phyloP scores from a whole-genome alignment of 1,140 invertebrate species.

The Dendroctonus valens region DNA sequence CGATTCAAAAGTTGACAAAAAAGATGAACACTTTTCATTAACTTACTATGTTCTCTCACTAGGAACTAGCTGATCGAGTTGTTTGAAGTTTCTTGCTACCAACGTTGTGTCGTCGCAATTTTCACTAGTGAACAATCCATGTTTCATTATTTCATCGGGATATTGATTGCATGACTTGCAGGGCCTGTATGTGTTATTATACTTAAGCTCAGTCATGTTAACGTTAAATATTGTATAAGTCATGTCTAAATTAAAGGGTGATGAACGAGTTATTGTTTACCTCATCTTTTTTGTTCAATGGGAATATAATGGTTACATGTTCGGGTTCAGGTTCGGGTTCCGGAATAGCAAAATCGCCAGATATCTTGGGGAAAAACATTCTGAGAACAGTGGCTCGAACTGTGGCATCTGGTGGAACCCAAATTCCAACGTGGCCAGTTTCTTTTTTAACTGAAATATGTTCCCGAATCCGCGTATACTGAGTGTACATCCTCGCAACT shows the following conservation, averaged over 20 bases:
- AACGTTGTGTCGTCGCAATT: conserved; percentile 52
- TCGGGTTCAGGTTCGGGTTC: conserved; percentile 57
- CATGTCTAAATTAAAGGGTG: not conserved
- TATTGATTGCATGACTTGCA: conserved; percentile 50
- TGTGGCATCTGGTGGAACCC: conserved; percentile 56
- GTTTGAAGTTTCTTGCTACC: conserved; percentile 52
- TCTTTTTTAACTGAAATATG: conserved; percentile 11
- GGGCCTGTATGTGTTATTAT: conserved; percentile 35
- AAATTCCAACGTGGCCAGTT: conserved; percentile 52
- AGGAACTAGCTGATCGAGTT: conserved; percentile 53
- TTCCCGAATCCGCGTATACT: not conserved
- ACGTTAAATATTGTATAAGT: not conserved
- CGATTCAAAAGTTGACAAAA: too few relatives aligned
- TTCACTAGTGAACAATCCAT: conserved; percentile 60
- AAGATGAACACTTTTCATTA: too few relatives aligned
- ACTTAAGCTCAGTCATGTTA: not conserved
- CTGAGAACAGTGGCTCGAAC: conserved; percentile 58
- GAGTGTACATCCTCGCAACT: not conserved
- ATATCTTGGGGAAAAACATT: conserved; percentile 58
- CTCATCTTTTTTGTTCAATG: conserved; percentile 55
- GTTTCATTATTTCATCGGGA: conserved; percentile 54
- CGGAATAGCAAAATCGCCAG: conserved; percentile 54
- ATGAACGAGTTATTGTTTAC: conserved; percentile 41
- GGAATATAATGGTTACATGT: conserved; percentile 59
- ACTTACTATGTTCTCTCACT: not conserved